Evolutionary conservation across 2,797 vertebrate genomes (phyloP).

Genomic region (Lepidocolaptes lacrymiger): DNA sequence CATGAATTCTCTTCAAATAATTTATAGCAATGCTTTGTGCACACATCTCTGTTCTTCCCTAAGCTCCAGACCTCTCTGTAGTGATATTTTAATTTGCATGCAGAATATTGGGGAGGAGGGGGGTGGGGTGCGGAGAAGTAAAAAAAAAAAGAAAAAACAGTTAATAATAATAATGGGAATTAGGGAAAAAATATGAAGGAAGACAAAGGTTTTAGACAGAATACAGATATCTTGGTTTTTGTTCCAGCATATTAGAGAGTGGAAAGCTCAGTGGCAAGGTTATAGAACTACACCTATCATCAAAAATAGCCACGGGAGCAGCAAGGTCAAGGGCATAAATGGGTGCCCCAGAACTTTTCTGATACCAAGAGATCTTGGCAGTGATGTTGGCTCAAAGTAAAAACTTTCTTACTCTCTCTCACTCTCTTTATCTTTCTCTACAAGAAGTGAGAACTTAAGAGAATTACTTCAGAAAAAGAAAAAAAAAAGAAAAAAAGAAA

Average conservation of each 20-base stretch:
- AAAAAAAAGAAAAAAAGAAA: too few relatives aligned
- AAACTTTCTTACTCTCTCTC: not conserved
- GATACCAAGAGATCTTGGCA: not conserved
- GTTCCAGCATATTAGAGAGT: not conserved
- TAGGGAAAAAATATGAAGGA: not conserved
- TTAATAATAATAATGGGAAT: not conserved
- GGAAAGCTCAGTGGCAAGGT: not conserved
- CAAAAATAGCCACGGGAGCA: not conserved
- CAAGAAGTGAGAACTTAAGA: not conserved
- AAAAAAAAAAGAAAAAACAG: not conserved
- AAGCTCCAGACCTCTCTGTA: not conserved
- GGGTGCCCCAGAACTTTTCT: not conserved
- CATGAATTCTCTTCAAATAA: slow-evolving; percentile 36
- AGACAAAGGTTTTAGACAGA: not conserved
- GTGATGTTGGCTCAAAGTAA: not conserved
- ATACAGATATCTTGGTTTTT: not conserved
- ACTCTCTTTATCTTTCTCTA: not conserved
- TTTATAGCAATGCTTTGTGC: slow-evolving; percentile 8
- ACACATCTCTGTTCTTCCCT: not conserved
- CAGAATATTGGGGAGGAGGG: not conserved
- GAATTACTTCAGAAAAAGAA: not conserved
- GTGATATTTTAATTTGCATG: slow-evolving; percentile 36
- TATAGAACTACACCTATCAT: not conserved
- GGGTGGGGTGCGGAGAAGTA: too few relatives aligned
- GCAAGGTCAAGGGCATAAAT: not conserved